Evolutionary conservation across 2,888 invertebrate genomes (phyloP).

Genomic region (Exocentrus adspersus): DNA sequence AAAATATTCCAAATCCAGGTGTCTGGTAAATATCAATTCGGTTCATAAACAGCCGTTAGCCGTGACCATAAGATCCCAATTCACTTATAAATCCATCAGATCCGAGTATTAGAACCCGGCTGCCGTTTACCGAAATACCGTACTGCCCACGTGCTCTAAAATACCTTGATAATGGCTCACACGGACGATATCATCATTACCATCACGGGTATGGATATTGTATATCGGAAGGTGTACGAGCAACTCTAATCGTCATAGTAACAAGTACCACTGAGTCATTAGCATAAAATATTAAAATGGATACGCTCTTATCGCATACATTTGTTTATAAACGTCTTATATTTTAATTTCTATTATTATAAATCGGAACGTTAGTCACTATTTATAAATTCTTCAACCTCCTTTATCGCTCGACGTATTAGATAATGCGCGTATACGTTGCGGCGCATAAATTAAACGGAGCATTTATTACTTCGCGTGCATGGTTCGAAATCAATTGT

Average conservation of each 20-base stretch:
- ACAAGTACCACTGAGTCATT: not conserved
- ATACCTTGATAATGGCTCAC: not conserved
- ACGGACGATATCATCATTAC: no score
- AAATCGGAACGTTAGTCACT: conserved; percentile 1
- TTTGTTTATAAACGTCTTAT: not conserved
- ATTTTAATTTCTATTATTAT: conserved; percentile 8
- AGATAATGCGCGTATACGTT: not conserved
- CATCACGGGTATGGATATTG: no score
- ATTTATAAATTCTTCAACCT: not conserved
- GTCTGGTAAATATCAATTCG: no score
- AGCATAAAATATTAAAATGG: not conserved
- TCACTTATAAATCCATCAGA: no score
- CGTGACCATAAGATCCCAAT: no score
- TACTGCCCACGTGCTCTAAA: not conserved
- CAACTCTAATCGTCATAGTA: not conserved
- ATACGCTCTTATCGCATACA: not conserved
- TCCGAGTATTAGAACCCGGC: no score
- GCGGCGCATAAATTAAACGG: no score
- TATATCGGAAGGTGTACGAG: not conserved
- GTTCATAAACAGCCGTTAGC: not conserved
- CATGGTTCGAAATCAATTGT: no score
- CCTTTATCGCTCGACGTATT: not conserved
- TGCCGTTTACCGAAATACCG: not conserved
- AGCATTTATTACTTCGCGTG: no score
- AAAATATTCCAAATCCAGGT: no score